A percentile compares a stretch with the other conserved stretches of the same genome.
phyloP scores from a whole-genome alignment of 2,888 invertebrate species.

The Gastrophysa polygoni region DNA sequence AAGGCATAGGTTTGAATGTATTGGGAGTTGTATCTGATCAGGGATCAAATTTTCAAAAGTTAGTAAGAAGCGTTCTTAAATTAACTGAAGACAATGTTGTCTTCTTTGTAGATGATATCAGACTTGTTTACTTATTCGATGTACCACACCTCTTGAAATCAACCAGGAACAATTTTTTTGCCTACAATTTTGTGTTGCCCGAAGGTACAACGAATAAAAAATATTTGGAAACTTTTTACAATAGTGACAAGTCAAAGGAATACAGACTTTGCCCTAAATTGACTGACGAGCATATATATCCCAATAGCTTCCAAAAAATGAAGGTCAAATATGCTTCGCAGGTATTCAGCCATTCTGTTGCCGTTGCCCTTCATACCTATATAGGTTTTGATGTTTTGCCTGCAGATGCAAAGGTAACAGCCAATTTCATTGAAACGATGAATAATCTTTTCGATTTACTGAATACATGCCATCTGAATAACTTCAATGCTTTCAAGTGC shows the following conservation, averaged over 20 bases:
- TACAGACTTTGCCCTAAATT: slow-evolving; percentile 14
- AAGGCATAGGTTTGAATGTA: slow-evolving; percentile 25
- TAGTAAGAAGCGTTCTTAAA: slow-evolving; percentile 18
- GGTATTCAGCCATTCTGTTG: slow-evolving; percentile 20
- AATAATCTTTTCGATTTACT: slow-evolving; percentile 23
- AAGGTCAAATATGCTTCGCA: slow-evolving; percentile 17
- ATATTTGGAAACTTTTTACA: slow-evolving; percentile 25
- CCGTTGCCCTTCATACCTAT: slow-evolving; percentile 18
- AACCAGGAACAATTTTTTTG: slow-evolving; percentile 8
- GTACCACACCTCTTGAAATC: slow-evolving; percentile 25
- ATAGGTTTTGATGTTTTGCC: slow-evolving; percentile 20
- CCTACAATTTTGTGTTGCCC: slow-evolving; percentile 16
- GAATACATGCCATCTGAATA: slow-evolving; percentile 13
- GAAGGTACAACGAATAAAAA: slow-evolving; percentile 16
- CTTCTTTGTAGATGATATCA: slow-evolving; percentile 14
- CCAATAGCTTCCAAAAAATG: slow-evolving; percentile 14
- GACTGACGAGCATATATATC: neutral
- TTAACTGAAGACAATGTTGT: slow-evolving; percentile 11
- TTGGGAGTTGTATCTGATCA: slow-evolving; percentile 28
- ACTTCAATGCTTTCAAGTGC: slow-evolving; percentile 14
- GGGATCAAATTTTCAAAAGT: slow-evolving; percentile 30
- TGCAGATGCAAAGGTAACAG: slow-evolving; percentile 12
- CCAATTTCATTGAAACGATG: slow-evolving; percentile 19
- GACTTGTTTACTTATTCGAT: slow-evolving; percentile 25
- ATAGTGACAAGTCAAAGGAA: slow-evolving; percentile 15